Percentiles rank a stretch among this genome's conserved stretches.
phyloP scores from a whole-genome alignment of 2,113 vertebrate genomes.

The Chaetura pelagica region DNA sequence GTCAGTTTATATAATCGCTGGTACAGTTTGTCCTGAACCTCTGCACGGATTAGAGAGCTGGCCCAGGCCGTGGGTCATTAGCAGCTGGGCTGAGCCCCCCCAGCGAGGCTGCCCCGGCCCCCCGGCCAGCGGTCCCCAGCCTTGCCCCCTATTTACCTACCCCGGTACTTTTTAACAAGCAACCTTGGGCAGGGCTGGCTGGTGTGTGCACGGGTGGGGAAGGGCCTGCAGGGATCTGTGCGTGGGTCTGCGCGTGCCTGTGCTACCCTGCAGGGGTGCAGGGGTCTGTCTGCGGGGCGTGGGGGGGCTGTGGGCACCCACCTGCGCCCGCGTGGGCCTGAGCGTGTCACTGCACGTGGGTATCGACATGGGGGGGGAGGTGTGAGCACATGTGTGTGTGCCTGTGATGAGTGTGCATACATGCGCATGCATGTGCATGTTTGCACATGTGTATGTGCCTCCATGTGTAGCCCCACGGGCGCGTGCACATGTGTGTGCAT shows the following conservation, averaged over 20 bases:
- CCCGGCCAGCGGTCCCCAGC: neutral
- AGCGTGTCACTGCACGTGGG: rapidly evolving
- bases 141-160: conserved; percentile 48
- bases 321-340: neutral
- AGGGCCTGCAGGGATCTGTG: rapidly evolving
- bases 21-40: conserved; percentile 72
- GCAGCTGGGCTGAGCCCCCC: conserved; percentile 48
- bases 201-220: neutral
- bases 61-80: conserved; percentile 51
- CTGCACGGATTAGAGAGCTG: conserved; percentile 68
- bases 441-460: too few relatives aligned
- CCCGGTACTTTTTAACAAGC: conserved; percentile 50
- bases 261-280: neutral
- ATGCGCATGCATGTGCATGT: rapidly evolving
- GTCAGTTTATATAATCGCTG: conserved; percentile 72
- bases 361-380: too few relatives aligned
- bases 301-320: too few relatives aligned
- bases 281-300: rapidly evolving
- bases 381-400: rapidly evolving
- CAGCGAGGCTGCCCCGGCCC: neutral
- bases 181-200: conserved; percentile 18
- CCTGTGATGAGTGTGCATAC: rapidly evolving
- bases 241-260: rapidly evolving
- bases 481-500: too few relatives aligned
- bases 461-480: too few relatives aligned